Base-by-base conservation (phyloP, 2,888 invertebrate genomes). In the Coronaproctus castanopsis region DNA sequence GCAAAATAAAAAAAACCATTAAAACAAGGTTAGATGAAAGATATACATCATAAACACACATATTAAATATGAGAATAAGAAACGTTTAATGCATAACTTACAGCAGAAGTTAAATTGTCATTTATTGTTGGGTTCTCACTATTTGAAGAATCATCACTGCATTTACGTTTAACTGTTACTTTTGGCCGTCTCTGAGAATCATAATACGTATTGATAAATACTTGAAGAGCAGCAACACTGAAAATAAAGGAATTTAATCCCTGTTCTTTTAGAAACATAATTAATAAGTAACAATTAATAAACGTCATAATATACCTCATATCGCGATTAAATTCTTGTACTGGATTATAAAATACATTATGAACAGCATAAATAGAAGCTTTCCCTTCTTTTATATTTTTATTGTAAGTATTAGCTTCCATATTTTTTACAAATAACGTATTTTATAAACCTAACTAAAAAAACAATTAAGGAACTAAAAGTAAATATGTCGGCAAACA, bases 271-370 rank as follows among this genome's bases (percentile, higher is more conserved):
- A 5, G 19, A 5, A 52, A 19, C 19, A 20, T 52, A 19, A 52
- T 52, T 52, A 14, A n/a, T n/a, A 14, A 52, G 52, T 5, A 2
- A 24, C 10, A 24, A 21, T 24, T 20, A 1, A 20, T 51, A 59
- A 3, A 52, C 8, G 22, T 23, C 3, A 21, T 19, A 49, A 19
- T 61, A 36, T 68, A 77, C 77, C 82, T 86, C 56, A 99, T 74
- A 74, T 98, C 98, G 64, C 98, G 78, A 71, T 99, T 98, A 69
- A 98, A 98, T 72, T 98, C 93, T 72, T 96, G 95, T 1, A 97
- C 97, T 0, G 96, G 90, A 74, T 98, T 98, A 70, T 98, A 98
- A 73, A 98, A 98, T 0, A 97, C 93, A 69, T 84, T 83, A 49
- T 83, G 82, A 1, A 74, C 72, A 53, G 76, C 75, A 24, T 71